Conservation (phyloP, 2,113 vertebrate genomes). For the Marcusenius ussheri region DNA sequence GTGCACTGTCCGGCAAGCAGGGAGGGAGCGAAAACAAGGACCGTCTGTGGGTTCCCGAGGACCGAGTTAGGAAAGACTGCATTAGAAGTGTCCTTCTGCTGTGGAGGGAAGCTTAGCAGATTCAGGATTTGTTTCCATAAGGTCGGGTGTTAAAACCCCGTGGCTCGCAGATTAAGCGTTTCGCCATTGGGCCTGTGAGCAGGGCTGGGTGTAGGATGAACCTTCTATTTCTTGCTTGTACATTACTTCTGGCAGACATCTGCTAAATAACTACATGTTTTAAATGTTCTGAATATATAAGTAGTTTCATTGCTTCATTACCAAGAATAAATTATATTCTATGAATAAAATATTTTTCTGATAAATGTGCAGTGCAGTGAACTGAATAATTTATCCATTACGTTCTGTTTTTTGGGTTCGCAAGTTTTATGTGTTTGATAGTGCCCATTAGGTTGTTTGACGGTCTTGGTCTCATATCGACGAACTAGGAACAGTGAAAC, state of each 20-base stretch:
- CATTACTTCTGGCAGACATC: background rate
- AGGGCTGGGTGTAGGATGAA: background rate
- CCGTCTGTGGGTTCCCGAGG: background rate
- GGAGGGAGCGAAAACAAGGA: background rate
- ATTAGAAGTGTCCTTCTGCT: background rate
- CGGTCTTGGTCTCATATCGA: background rate
- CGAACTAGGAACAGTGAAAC: background rate
- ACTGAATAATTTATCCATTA: background rate
- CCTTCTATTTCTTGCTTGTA: background rate
- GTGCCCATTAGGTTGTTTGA: background rate
- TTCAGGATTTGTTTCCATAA: background rate
- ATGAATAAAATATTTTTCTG: conserved; percentile 6
- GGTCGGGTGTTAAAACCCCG: background rate
- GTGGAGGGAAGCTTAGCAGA: background rate
- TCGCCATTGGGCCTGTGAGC: background rate
- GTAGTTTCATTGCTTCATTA: background rate
- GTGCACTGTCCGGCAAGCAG: background rate
- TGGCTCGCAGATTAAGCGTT: background rate
- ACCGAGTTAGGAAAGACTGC: background rate
- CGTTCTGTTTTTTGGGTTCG: background rate
- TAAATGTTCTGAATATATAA: background rate
- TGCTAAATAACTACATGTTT: background rate
- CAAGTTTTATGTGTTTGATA: background rate
- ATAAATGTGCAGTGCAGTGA: background rate
- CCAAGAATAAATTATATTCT: background rate